These are phyloP conservation scores for Cardiocondyla obscurior DNA, from an alignment of 1,140 invertebrate genomes.

Conservation along the genomic window DNA sequence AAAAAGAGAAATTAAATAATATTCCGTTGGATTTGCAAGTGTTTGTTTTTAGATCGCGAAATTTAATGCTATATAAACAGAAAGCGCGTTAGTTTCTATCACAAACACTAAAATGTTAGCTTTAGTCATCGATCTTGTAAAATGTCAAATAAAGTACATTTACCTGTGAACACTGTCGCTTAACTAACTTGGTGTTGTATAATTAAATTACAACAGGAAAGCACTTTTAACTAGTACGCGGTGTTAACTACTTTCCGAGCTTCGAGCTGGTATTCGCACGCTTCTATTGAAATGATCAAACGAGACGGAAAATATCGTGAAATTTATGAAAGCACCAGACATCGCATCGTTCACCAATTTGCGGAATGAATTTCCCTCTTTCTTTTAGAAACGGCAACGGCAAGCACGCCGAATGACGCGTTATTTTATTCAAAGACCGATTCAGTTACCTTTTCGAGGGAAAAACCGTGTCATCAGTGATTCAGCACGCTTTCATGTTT, in stretches of 20 bases:
- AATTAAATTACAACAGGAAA: slow-evolving; percentile 40
- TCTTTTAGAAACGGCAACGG: neutral
- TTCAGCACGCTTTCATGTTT: slow-evolving; percentile 7
- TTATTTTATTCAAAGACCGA: slow-evolving; percentile 20
- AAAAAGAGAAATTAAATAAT: neutral
- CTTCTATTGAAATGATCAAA: slow-evolving; percentile 10
- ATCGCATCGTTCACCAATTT: neutral
- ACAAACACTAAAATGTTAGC: slow-evolving; percentile 4
- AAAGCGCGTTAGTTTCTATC: neutral
- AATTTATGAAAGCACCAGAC: neutral
- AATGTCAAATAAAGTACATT: slow-evolving; percentile 23
- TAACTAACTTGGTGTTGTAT: slow-evolving; percentile 15
- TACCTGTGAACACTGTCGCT: slow-evolving; percentile 4
- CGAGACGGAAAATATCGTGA: neutral
- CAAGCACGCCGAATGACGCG: neutral
- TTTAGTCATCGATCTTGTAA: neutral
- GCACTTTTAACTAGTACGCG: neutral
- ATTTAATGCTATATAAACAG: neutral
- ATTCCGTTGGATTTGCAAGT: neutral
- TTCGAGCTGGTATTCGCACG: neutral
- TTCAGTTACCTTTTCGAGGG: slow-evolving; percentile 1
- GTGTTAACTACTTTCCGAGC: slow-evolving; percentile 19
- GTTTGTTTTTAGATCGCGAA: neutral
- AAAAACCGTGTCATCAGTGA: slow-evolving; percentile 21
- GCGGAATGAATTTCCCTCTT: neutral